phyloP scores from a whole-genome alignment of 2,797 vertebrate genomes.

The Xerus rutilus region DNA sequence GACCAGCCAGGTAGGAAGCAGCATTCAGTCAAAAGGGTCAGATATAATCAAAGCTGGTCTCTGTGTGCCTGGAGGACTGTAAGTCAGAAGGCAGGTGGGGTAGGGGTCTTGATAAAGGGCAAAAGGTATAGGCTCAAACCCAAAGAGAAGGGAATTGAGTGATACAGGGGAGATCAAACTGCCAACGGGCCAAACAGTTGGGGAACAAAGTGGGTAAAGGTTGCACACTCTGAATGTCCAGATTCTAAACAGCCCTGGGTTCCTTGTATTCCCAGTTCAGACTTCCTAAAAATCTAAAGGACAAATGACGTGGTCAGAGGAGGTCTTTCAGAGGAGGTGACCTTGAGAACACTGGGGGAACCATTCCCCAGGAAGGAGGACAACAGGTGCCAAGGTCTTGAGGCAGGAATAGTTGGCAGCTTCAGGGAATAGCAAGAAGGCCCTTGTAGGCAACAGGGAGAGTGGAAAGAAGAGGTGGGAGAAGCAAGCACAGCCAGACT shows the following conservation, averaged over 20 bases:
- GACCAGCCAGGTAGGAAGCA: not conserved
- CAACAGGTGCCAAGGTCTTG: not conserved
- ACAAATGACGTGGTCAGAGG: not conserved
- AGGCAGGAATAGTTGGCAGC: not conserved
- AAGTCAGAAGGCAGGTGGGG: not conserved
- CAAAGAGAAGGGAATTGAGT: not conserved
- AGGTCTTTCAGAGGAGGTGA: not conserved
- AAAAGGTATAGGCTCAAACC: not conserved
- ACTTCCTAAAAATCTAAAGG: slow-evolving; percentile 23
- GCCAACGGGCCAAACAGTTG: not conserved
- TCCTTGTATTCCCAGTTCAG: not conserved
- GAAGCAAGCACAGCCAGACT: not conserved
- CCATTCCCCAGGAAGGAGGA: not conserved
- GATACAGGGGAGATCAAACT: not conserved
- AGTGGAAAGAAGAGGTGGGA: not conserved
- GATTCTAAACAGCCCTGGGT: not conserved
- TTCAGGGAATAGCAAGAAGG: not conserved
- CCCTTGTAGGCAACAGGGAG: not conserved
- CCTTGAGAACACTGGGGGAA: not conserved
- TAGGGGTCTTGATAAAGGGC: not conserved
- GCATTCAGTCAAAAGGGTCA: not conserved
- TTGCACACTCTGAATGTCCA: not conserved
- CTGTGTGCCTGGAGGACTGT: not conserved
- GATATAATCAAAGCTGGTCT: not conserved
- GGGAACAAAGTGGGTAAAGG: not conserved